phyloP scores from a whole-genome alignment of 2,888 invertebrate species.

The Megaustenia siamemsis region DNA sequence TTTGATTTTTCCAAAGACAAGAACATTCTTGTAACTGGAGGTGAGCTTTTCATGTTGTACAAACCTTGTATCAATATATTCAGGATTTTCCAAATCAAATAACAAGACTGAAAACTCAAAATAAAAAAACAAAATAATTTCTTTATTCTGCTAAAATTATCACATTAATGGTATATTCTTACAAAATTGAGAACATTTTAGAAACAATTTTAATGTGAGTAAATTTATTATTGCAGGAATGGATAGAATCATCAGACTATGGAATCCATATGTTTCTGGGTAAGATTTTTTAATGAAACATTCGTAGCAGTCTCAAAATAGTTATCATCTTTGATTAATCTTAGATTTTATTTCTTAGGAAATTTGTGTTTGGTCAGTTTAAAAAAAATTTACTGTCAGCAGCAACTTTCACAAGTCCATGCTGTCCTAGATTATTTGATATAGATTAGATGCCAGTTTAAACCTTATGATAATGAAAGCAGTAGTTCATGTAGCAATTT shows the following conservation, averaged over 20 bases:
- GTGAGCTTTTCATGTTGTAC: constrained; percentile 55
- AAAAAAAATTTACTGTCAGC: too few relatives aligned
- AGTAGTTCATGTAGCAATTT: too few relatives aligned
- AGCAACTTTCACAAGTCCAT: too few relatives aligned
- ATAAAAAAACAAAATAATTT: background rate
- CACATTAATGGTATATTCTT: background rate
- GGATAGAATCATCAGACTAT: constrained; percentile 80
- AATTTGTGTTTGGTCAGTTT: too few relatives aligned
- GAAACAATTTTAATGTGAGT: background rate
- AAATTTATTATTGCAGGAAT: constrained; percentile 69
- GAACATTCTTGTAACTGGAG: constrained; percentile 80
- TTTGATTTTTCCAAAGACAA: constrained; percentile 79
- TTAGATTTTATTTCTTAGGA: too few relatives aligned
- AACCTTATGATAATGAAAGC: too few relatives aligned
- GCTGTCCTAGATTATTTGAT: too few relatives aligned
- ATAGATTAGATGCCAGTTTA: too few relatives aligned
- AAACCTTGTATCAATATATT: background rate
- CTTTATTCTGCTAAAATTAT: background rate
- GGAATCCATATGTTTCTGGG: constrained; percentile 80
- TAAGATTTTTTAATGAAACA: constrained; percentile 67
- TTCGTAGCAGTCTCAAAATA: too few relatives aligned
- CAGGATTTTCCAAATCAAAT: background rate
- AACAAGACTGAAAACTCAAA: background rate
- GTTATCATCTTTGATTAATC: too few relatives aligned
- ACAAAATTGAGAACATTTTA: background rate